phyloP scores from a whole-genome alignment of 2,797 vertebrate species.

The Sciurus carolinensis region DNA sequence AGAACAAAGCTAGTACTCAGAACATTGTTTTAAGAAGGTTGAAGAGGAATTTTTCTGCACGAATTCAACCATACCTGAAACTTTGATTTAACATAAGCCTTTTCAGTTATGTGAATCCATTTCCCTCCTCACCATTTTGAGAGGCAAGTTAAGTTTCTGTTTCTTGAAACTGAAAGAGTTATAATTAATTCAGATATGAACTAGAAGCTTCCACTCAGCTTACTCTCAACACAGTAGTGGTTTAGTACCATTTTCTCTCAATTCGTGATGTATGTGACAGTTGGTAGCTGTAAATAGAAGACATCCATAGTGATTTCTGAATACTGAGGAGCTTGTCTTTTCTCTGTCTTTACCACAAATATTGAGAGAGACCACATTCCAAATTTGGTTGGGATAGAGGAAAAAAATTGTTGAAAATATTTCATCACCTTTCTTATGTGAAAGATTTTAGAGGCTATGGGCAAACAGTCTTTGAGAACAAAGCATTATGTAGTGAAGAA shows the following conservation, averaged over 20 bases:
- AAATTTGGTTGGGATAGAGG: neutral
- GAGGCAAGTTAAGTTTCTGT: slow-evolving; percentile 19
- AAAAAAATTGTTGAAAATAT: slow-evolving; percentile 47
- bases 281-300: neutral
- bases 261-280: neutral
- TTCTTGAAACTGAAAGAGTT: slow-evolving; percentile 20
- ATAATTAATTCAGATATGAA: slow-evolving; percentile 23
- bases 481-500: slow-evolving; percentile 60
- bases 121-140: neutral
- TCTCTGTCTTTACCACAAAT: slow-evolving; percentile 39
- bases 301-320: neutral
- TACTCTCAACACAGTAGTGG: neutral
- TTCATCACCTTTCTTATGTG: slow-evolving; percentile 15
- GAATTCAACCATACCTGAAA: neutral
- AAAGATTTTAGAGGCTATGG: slow-evolving; percentile 30
- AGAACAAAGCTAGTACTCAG: neutral
- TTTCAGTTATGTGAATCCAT: neutral
- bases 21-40: neutral
- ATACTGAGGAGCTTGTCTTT: neutral
- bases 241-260: neutral
- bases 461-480: slow-evolving; percentile 53
- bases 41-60: neutral
- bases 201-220: neutral
- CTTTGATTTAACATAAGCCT: neutral
- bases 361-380: slow-evolving; percentile 1